phyloP scores from a whole-genome alignment of 1,140 invertebrate genomes.

The Drosophila setifemur region DNA sequence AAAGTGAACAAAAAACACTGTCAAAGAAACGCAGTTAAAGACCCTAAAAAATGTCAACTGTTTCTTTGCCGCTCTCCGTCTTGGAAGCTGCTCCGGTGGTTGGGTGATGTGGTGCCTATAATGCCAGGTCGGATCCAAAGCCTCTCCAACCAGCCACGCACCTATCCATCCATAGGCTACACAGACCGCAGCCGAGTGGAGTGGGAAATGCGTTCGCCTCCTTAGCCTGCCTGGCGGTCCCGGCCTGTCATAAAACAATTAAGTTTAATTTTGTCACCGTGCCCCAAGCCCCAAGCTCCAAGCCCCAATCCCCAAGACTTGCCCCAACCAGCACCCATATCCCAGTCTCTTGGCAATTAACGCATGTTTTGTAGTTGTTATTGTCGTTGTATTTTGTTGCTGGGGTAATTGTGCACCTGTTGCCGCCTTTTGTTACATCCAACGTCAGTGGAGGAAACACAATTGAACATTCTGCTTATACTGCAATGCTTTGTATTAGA shows the following conservation, averaged over 20 bases:
- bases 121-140: slow-evolving; percentile 10
- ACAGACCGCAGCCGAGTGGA: slow-evolving; percentile 19
- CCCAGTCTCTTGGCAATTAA: slow-evolving; percentile 55
- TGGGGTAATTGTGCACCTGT: slow-evolving; percentile 71
- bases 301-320: slow-evolving; percentile 5
- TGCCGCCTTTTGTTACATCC: slow-evolving; percentile 58
- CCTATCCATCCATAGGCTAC: slow-evolving; percentile 32
- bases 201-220: slow-evolving; percentile 21
- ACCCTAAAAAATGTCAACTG: slow-evolving; percentile 77
- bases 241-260: slow-evolving; percentile 76
- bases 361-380: slow-evolving; percentile 62
- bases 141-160: slow-evolving; percentile 1
- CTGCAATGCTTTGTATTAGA: no score
- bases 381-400: slow-evolving; percentile 22
- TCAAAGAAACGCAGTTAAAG: slow-evolving; percentile 65
- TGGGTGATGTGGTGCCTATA: slow-evolving; percentile 5
- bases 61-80: slow-evolving; percentile 39
- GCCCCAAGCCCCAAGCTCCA: slow-evolving; percentile 24
- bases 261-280: slow-evolving; percentile 80
- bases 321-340: slow-evolving; percentile 4
- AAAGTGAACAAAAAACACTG: slow-evolving; percentile 18
- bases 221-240: slow-evolving; percentile 40
- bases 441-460: slow-evolving; percentile 8
- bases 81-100: slow-evolving; percentile 31
- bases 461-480: neutral